Evolutionary conservation across 2,113 vertebrate genomes (phyloP), one percentile per base, ranked within the genome.

Genomic region (Recurvirostra avosetta): DNA sequence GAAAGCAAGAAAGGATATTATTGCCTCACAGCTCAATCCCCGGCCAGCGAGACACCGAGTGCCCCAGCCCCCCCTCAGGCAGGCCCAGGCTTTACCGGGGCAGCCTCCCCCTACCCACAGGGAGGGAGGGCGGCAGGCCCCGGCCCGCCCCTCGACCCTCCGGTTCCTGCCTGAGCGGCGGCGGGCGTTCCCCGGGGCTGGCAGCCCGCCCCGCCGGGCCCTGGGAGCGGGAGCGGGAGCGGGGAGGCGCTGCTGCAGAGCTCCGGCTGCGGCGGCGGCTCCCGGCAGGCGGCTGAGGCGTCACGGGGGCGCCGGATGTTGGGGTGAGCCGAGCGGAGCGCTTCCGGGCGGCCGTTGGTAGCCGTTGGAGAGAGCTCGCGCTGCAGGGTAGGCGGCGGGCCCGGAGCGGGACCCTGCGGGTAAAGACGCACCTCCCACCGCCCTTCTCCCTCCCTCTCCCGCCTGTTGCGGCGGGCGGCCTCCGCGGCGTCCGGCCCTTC

Each of bases 401-500:
- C 32, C 5, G 30, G 52, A 38, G 70, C 6, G 49, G 49, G 22
- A 3, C 4, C 5, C 27, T 23, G 21, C 8, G 55, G 58, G 70
- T 14, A 6, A 3, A 4, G 23, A 9, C 8, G 3, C 40, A 40
- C 40, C 40, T 3, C 8, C 4, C 17, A 34, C 18, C 55, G 6
- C 9, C 34, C 19, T 6, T 9, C 18, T 20, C 20, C 8, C 18
- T 5, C 16, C 8, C 4, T 1, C 1, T 7, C 5, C 13, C 2
- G 3, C 3, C 43, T 18, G 30, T 23, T 30, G 41, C 38, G 22
- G 18, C 8, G 13, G 59, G 72, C 49, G 49, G 29, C 8, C 13
- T 34, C 55, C 4, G 20, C 7, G 11, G 50, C 9, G 23, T 3
- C 17, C 8, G 16, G 29, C 52, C 22, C 26, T 56, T 40, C 4